Evolutionary conservation across 2,113 vertebrate genomes (phyloP).

Genomic region (Abramis brama): DNA sequence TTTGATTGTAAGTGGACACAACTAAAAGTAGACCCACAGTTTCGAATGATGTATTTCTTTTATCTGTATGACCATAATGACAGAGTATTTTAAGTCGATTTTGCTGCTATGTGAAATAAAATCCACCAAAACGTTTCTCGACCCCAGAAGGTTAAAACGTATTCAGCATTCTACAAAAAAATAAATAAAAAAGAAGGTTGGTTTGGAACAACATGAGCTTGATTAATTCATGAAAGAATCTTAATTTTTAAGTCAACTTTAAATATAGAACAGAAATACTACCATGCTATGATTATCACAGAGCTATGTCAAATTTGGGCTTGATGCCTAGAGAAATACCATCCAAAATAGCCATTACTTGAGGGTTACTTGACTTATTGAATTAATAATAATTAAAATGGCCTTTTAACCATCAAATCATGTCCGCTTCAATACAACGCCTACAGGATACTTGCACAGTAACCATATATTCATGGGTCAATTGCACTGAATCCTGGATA

Average conservation of each 20-base stretch:
- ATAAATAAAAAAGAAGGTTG: background rate
- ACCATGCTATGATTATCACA: background rate
- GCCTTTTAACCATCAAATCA: slow-evolving; percentile 9
- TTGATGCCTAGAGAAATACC: slow-evolving; percentile 4
- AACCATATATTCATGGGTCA: slow-evolving; percentile 24
- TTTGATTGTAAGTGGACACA: too few relatives aligned
- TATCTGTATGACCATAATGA: too few relatives aligned
- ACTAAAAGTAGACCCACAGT: too few relatives aligned
- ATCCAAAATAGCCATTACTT: slow-evolving; percentile 24
- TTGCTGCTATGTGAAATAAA: too few relatives aligned
- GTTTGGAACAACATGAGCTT: background rate
- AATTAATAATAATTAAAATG: slow-evolving; percentile 13
- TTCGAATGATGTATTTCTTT: too few relatives aligned
- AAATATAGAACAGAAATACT: background rate
- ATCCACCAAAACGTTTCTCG: too few relatives aligned
- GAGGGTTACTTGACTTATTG: background rate
- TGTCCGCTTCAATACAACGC: slow-evolving; percentile 1
- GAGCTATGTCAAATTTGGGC: background rate
- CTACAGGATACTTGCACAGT: slow-evolving; percentile 9
- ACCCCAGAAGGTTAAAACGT: background rate
- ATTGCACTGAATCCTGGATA: background rate
- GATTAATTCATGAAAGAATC: background rate
- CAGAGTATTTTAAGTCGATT: too few relatives aligned
- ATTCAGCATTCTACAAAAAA: background rate
- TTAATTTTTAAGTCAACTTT: background rate